Base-by-base conservation (phyloP, 35 echinoderm and acorn worm genomes). In the Acanthaster planci region DNA sequence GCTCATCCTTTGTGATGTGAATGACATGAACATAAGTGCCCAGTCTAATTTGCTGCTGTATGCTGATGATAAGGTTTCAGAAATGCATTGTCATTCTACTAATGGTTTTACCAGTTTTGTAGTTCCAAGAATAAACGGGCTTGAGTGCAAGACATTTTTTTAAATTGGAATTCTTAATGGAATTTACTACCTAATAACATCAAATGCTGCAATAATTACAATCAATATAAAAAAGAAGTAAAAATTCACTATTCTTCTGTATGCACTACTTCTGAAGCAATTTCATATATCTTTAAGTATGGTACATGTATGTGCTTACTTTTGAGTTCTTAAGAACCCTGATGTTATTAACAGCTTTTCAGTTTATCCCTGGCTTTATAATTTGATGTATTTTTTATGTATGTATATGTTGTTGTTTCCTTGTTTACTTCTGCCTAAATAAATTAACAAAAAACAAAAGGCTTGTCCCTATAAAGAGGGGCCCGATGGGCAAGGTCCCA, bases 61-160 rank as follows among this genome's bases (percentile, higher is more conserved):
- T 42, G 56, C 8, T 40, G 83, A 85, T 76, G 83, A 85, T 32
- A 85, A n/a, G n/a, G n/a, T n/a, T n/a, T n/a, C n/a, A n/a, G n/a
- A n/a, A n/a, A n/a, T n/a, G n/a, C n/a, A n/a, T n/a, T n/a, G n/a
- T n/a, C n/a, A n/a, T n/a, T n/a, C n/a, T n/a, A n/a, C n/a, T n/a
- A n/a, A n/a, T n/a, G n/a, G n/a, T n/a, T n/a, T n/a, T n/a, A n/a
- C n/a, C n/a, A n/a, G n/a, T n/a, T n/a, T n/a, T 56, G 3, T n/a
- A 0, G 22, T 4, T 56, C 3, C 54, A 56, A 56, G 54, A 56
- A 56, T 56, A 56, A 56, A 56, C 0, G 4, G 54, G 54, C 54
- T n/a, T 17, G 54, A 56, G 54, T 56, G 54, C 0, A 0, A 56
- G 15, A 56, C 0, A 56, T 56, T 1, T 56, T 56, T 56, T 0